Percentiles rank a stretch among this genome's conserved stretches.
Evolutionary conservation across 2,888 invertebrate species (phyloP).

Genomic region (Steinernema hermaphroditum): DNA sequence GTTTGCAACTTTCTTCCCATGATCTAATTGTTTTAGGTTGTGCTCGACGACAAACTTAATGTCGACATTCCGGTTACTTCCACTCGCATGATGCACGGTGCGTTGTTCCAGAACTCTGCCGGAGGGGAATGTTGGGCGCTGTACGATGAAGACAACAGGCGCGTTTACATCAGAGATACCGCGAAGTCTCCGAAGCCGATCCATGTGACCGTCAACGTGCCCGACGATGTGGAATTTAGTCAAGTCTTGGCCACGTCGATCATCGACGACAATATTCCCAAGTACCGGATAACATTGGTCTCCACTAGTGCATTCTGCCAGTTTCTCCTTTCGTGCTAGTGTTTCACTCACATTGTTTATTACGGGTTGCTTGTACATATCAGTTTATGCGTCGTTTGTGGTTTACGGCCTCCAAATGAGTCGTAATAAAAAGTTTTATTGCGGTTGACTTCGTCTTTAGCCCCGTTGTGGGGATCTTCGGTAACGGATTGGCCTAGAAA

Average conservation of each 20-base stretch:
- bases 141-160: not conserved
- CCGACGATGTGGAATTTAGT: not conserved
- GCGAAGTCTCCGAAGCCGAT: not conserved
- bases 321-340: slow-evolving; percentile 2
- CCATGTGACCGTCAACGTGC: not conserved
- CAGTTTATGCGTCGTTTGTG: too few relatives aligned
- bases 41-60: not conserved
- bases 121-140: not conserved
- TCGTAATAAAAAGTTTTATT: too few relatives aligned
- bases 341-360: not conserved
- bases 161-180: not conserved
- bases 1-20: not conserved
- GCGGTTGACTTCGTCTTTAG: too few relatives aligned
- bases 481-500: too few relatives aligned
- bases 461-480: too few relatives aligned
- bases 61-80: not conserved
- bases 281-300: not conserved
- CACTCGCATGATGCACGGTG: slow-evolving; percentile 13
- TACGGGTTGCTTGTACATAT: not conserved
- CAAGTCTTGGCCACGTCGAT: not conserved
- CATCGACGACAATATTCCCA: not conserved
- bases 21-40: not conserved
- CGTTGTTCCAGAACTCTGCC: not conserved
- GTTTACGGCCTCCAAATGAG: too few relatives aligned
- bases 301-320: not conserved